Conservation (phyloP, 30 jellyfish, hydroid and myxozoan species). For the Chrysaora quinquecirrha region DNA sequence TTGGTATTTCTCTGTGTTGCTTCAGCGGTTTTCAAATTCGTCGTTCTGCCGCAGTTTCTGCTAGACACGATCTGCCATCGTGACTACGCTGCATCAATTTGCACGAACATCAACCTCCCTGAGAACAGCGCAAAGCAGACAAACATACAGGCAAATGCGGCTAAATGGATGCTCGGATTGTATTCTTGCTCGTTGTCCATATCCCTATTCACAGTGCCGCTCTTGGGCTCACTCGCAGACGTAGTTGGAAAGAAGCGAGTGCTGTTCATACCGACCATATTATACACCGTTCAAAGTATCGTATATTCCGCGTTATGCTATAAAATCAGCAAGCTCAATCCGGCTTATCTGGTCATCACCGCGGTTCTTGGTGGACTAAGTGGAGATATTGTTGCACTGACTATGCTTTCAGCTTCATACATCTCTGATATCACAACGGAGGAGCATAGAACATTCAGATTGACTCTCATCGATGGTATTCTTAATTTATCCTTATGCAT, state of each 20-base stretch:
- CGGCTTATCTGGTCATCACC: slow-evolving; percentile 19
- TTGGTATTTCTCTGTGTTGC: slow-evolving; percentile 28
- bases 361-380: slow-evolving; percentile 29
- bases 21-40: slow-evolving; percentile 41
- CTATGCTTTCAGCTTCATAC: slow-evolving; percentile 37
- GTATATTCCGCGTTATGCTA: neutral
- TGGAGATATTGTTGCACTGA: slow-evolving; percentile 39
- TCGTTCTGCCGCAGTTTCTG: slow-evolving; percentile 53
- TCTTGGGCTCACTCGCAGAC: slow-evolving; percentile 46
- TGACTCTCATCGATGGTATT: slow-evolving; percentile 24
- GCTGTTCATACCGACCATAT: neutral
- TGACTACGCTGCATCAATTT: slow-evolving; percentile 6
- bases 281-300: slow-evolving; percentile 19
- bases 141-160: slow-evolving; percentile 29
- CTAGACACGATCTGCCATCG: slow-evolving; percentile 45
- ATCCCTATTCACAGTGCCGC: slow-evolving; percentile 36
- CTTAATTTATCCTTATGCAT: slow-evolving; percentile 27
- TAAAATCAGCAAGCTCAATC: slow-evolving; percentile 1
- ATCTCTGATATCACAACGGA: slow-evolving; percentile 48
- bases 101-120: slow-evolving; percentile 16
- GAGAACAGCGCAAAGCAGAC: slow-evolving; percentile 4
- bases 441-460: slow-evolving; percentile 39
- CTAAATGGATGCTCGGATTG: slow-evolving; percentile 47
- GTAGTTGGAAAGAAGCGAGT: slow-evolving; percentile 32
- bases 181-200: slow-evolving; percentile 9